These are phyloP conservation scores for Clostera curtula DNA, from an alignment of 2,888 invertebrate species.

Conservation along the genomic window DNA sequence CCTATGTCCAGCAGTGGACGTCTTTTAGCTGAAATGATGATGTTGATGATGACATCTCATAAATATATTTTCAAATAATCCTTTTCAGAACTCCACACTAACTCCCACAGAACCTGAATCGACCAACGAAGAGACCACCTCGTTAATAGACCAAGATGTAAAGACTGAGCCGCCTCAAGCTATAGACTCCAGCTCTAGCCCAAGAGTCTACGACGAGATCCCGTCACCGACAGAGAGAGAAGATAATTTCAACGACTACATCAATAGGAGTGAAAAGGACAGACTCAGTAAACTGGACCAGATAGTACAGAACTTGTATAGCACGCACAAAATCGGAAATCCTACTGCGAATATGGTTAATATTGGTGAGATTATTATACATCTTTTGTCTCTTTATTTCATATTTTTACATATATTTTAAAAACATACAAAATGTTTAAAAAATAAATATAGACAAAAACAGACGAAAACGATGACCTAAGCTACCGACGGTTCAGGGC, in stretches of 20 bases:
- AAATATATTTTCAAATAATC: no score
- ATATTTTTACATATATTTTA: neutral
- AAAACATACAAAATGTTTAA: no score
- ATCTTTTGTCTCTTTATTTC: no score
- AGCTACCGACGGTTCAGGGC: no score
- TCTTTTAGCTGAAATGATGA: no score
- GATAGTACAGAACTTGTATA: constrained; percentile 64
- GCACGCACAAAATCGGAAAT: constrained; percentile 56
- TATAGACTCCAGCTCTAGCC: constrained; percentile 31
- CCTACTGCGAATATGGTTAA: constrained; percentile 32
- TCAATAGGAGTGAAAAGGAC: constrained; percentile 44
- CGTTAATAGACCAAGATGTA: constrained; percentile 41
- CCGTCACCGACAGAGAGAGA: constrained; percentile 33
- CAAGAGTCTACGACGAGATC: constrained; percentile 35
- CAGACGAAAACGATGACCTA: no score
- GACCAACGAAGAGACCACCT: constrained; percentile 24
- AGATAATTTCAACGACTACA: constrained; percentile 25
- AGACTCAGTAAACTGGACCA: constrained; percentile 63
- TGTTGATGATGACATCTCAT: no score
- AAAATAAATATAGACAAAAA: no score
- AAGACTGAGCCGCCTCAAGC: constrained; percentile 32
- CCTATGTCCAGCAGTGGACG: no score
- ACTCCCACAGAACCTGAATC: constrained; percentile 41
- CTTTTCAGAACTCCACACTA: constrained; percentile 51
- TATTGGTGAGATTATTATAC: constrained; percentile 32